Base-by-base conservation (phyloP, 2,113 vertebrate species). In the Macrotus californicus region DNA sequence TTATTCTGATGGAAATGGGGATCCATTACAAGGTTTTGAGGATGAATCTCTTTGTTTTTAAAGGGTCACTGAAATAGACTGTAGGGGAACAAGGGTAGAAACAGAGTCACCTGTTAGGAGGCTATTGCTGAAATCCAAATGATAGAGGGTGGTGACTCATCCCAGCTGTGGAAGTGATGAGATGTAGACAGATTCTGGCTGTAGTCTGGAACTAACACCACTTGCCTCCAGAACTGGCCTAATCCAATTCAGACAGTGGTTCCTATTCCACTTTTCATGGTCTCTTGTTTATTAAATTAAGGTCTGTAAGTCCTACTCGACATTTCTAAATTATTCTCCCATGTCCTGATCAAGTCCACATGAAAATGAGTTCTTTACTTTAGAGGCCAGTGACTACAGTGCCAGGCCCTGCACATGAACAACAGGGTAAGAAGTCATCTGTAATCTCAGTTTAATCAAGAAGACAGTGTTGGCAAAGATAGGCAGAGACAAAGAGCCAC, bases 361-460 rank as follows among this genome's bases (percentile, higher is more conserved):
- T 77, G 50, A 84, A 87, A 91, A 89, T 80, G 50, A 77, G 29
- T 75, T 82, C 56, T 66, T 84, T 94, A n/a, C 52, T 87, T 77
- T 43, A 87, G 34, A 91, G 36, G 16, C 69, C 18, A 22, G 24
- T 64, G 34, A 29, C 43, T 67, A 70, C 1, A 67, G 56, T 64
- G 61, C 43, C 43, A 94, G 67, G 11, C 61, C 59, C 41, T 34
- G 11, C 70, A 39, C 3, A 4, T 59, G 14, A 66, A 85, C 72
- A 36, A 64, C 22, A 66, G 43, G 67, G 14, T 14, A 90, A 81
- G 36, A 36, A 43, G 19, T 50, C 70, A 48, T 83, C 34, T 50
- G 31, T 56, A 39, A 41, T 66, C 92, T 82, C 39, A 43, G 29
- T 95, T 89, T 75, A 75, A 81, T 84, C 73, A 66, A 56, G 77